A percentile compares a stretch with the other conserved stretches of the same genome.
phyloP scores from a whole-genome alignment of 2,888 invertebrate genomes.

The Phyto melanocephala region DNA sequence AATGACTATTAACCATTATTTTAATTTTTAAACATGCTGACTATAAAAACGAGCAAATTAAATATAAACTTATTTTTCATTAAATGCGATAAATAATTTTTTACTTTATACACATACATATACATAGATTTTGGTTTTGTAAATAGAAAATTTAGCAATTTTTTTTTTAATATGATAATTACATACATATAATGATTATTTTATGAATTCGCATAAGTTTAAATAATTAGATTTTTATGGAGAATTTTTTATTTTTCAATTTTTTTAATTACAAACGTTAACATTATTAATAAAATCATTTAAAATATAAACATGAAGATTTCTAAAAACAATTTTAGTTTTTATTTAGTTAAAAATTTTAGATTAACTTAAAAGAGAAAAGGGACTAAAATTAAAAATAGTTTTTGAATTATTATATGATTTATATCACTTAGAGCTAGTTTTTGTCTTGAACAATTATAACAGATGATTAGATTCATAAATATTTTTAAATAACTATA shows the following conservation, averaged over 20 bases:
- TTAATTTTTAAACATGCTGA: background rate
- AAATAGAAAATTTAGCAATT: constrained; percentile 21
- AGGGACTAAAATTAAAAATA: no score
- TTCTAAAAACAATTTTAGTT: constrained; percentile 27
- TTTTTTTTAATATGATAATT: constrained; percentile 10
- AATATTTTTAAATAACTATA: no score
- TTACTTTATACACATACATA: no score
- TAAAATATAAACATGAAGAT: background rate
- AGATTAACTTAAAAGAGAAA: no score
- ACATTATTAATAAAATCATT: constrained; percentile 41
- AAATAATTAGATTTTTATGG: background rate
- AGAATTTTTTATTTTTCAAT: background rate
- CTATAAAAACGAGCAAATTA: background rate
- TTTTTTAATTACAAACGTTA: constrained; percentile 25
- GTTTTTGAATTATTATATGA: no score
- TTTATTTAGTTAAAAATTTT: no score
- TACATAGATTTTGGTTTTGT: constrained; percentile 11
- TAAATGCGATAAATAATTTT: background rate
- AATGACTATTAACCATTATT: background rate
- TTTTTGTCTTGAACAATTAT: no score
- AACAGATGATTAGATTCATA: no score
- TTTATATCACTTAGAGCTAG: no score
- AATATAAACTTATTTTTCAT: background rate
- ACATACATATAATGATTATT: constrained; percentile 30
- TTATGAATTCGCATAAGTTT: constrained; percentile 37